Conservation (phyloP, 2,113 vertebrate genomes). For the Siphamia tubifer region DNA sequence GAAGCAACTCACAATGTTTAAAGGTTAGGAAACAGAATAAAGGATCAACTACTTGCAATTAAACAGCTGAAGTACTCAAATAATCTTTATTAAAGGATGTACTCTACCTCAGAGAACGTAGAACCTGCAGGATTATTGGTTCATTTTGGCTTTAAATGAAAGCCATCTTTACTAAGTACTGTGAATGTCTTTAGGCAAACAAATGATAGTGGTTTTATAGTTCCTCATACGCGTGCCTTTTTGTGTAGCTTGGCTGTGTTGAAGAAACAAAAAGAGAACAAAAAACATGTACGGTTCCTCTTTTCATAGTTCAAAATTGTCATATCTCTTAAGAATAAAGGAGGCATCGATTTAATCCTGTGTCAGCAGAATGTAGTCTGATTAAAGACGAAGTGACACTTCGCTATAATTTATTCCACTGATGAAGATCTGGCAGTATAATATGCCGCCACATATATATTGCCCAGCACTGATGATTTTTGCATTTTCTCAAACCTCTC, state of each 20-base stretch:
- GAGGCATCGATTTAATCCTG: conserved; percentile 13
- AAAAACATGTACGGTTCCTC: not conserved
- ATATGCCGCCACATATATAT: conserved; percentile 22
- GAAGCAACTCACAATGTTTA: not conserved
- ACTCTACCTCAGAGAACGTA: not conserved
- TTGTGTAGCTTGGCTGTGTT: conserved; percentile 20
- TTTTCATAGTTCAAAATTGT: not conserved
- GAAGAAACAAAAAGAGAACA: conserved; percentile 9
- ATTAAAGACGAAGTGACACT: conserved; percentile 45
- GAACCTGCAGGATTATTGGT: not conserved
- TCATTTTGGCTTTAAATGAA: conserved; percentile 2
- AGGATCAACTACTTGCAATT: conserved; percentile 1
- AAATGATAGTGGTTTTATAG: not conserved
- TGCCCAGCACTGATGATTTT: not conserved
- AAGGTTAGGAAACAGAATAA: conserved; percentile 1
- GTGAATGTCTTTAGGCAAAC: conserved; percentile 13
- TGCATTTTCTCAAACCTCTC: conserved; percentile 38
- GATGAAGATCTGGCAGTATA: conserved; percentile 46
- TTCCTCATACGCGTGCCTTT: conserved; percentile 20
- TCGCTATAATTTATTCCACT: conserved; percentile 26
- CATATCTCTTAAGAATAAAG: conserved; percentile 25
- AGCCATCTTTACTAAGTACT: conserved; percentile 4
- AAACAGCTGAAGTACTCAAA: not conserved
- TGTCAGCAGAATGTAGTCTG: conserved; percentile 34
- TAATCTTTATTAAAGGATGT: not conserved